Evolutionary conservation across 2,888 invertebrate genomes (phyloP), one percentile per base, ranked within the genome.

Genomic region (Catotricha subobsoleta): DNA sequence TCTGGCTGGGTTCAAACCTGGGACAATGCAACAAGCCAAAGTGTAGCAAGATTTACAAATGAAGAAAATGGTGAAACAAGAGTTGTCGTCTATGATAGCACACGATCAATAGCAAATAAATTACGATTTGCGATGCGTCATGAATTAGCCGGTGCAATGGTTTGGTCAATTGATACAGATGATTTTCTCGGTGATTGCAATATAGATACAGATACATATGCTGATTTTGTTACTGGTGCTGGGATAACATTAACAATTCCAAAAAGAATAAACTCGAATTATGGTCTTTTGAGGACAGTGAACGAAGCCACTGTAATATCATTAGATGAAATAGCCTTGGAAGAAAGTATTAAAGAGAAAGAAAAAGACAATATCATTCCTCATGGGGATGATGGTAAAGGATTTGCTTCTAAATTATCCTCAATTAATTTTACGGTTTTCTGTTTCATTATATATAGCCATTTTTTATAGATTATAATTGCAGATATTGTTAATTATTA

Each of bases 141-240:
- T 49, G 67, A 68, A 3, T 60, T 90, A 1, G 82, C 75, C 0
- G 88, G 88, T 2, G 70, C 79, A 1, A 87, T 88, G 86, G 74
- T 86, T 5, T 88, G 88, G 88, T 82, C 84, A 28, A 72, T 87
- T 28, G 88, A 88, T 56, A 88, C 84, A 0, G 88, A 90, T 48
- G 88, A 88, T 60, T 87, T 86, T 57, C 66, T 65, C 18, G 84
- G 84, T 0, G 68, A 68, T 37, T 86, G 86, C 46, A 55, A 58
- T 0, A 56, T 60, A 2, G 69, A 68, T 30, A 49, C 53, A 0
- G 67, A 70, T 35, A 61, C 67, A 0, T 72, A 65, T 47, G 52
- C 60, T 0, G 72, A 73, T 52, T 71, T 67, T 46, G 48, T 50
- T 46, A 27, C 48, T 27, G 5, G 20, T 16, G 41, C 49, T 7